Percentiles rank a stretch among this genome's conserved stretches.
These are phyloP conservation scores for Lithophane semibrunnea DNA, from an alignment of 2,888 invertebrate species.

Conservation along the genomic window DNA sequence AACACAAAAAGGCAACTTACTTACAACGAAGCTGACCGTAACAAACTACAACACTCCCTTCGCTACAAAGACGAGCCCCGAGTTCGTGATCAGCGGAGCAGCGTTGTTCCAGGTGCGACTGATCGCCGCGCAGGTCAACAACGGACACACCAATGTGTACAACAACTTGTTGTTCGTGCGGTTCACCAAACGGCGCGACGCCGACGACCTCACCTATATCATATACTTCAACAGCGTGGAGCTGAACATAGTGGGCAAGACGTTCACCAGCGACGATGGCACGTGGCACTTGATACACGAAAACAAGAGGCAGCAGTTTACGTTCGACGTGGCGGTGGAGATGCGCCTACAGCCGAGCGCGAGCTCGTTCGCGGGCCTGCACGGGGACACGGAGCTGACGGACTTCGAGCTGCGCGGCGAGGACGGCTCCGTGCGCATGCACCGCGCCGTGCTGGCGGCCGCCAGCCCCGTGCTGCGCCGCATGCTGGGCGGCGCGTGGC, in stretches of 20 bases:
- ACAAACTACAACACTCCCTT: constrained; percentile 69
- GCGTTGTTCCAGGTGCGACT: constrained; percentile 71
- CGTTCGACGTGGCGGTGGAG: constrained; percentile 67
- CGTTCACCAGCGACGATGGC: constrained; percentile 73
- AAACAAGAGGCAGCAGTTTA: constrained; percentile 69
- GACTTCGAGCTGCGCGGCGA: constrained; percentile 77
- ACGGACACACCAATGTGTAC: constrained; percentile 50
- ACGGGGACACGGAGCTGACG: constrained; percentile 74
- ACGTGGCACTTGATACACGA: constrained; percentile 76
- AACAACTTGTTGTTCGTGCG: constrained; percentile 72
- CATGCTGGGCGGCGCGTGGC: constrained; percentile 77
- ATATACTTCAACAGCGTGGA: constrained; percentile 70
- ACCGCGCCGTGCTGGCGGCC: constrained; percentile 75
- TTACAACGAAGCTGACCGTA: constrained; percentile 67
- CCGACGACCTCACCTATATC: constrained; percentile 70
- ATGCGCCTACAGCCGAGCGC: constrained; percentile 70
- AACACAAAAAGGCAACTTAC: constrained; percentile 69
- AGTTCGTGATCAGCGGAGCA: constrained; percentile 69
- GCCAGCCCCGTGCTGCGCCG: constrained; percentile 75
- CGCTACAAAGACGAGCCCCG: constrained; percentile 65
- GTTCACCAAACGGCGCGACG: constrained; percentile 67
- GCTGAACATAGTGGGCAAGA: constrained; percentile 66
- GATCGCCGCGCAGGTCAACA: constrained; percentile 67
- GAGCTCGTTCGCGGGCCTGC: constrained; percentile 69
- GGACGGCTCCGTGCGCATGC: constrained; percentile 76